Conservation (phyloP, 2,888 invertebrate genomes). For the Vandiemenella viatica region DNA sequence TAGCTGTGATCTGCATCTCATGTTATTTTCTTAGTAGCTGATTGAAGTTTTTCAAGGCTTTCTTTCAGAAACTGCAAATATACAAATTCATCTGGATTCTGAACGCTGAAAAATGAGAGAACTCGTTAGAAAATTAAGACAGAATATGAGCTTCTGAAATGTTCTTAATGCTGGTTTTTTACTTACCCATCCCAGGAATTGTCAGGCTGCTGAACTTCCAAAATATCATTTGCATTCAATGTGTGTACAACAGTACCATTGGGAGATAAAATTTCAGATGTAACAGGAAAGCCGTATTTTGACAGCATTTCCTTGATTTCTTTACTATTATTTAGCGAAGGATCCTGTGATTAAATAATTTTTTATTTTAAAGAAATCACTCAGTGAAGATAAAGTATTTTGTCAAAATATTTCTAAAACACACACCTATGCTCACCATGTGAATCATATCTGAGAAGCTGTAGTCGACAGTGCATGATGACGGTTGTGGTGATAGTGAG, state of each 20-base stretch:
- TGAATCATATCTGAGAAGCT: no score
- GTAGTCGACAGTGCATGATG: no score
- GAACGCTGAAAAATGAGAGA: neutral
- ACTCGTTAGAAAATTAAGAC: neutral
- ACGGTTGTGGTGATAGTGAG: no score
- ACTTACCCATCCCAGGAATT: neutral
- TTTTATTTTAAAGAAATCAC: no score
- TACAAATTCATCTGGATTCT: neutral
- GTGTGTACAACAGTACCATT: neutral
- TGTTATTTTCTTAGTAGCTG: neutral
- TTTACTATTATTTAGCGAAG: no score
- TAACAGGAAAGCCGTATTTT: neutral
- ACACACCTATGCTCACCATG: no score
- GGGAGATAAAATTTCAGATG: neutral
- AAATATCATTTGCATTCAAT: neutral
- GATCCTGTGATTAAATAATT: no score
- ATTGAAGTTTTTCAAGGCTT: neutral
- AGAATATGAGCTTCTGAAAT: neutral
- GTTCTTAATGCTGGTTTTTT: neutral
- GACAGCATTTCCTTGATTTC: no score
- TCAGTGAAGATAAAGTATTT: no score
- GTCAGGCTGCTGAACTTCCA: neutral
- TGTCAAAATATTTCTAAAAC: no score
- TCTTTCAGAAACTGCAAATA: neutral
- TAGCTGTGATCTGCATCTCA: no score